Conservation (phyloP, 2,797 vertebrate genomes). For the Esox masquinongy region DNA sequence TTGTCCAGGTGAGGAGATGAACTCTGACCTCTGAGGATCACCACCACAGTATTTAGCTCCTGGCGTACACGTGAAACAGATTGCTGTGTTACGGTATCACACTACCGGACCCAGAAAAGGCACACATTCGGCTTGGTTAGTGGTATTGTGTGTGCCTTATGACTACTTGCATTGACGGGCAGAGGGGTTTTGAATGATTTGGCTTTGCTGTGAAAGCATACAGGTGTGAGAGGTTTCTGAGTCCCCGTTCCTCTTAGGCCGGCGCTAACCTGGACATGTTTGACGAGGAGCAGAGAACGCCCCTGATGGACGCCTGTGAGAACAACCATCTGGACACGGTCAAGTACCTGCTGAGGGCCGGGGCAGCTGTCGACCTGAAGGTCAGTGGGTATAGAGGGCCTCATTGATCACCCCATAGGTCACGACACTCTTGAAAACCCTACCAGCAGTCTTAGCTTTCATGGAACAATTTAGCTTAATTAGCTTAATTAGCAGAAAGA, state of each 20-base stretch:
- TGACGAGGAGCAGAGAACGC: slow-evolving; percentile 90
- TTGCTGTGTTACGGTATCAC: background rate
- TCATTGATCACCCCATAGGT: background rate
- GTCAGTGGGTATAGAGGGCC: slow-evolving; percentile 59
- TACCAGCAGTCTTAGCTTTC: background rate
- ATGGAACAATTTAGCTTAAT: background rate
- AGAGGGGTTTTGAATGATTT: background rate
- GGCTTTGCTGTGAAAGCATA: background rate
- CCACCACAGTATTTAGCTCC: background rate
- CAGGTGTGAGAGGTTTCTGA: background rate
- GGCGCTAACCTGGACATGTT: slow-evolving; percentile 93
- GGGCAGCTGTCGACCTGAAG: slow-evolving; percentile 87
- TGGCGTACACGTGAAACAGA: background rate
- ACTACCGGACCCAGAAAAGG: background rate
- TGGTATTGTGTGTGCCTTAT: background rate
- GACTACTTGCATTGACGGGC: background rate
- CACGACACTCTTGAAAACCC: background rate
- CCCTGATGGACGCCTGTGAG: slow-evolving; percentile 91
- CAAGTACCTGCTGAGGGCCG: slow-evolving; percentile 93
- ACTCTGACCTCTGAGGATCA: background rate
- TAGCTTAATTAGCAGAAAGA: background rate
- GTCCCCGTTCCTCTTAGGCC: slow-evolving; percentile 72
- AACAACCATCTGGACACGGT: slow-evolving; percentile 92
- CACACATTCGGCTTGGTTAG: background rate
- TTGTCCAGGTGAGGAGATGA: slow-evolving; percentile 83